Evolutionary conservation across 2,797 vertebrate species (phyloP).

Genomic region (Halcyon chelicuti): DNA sequence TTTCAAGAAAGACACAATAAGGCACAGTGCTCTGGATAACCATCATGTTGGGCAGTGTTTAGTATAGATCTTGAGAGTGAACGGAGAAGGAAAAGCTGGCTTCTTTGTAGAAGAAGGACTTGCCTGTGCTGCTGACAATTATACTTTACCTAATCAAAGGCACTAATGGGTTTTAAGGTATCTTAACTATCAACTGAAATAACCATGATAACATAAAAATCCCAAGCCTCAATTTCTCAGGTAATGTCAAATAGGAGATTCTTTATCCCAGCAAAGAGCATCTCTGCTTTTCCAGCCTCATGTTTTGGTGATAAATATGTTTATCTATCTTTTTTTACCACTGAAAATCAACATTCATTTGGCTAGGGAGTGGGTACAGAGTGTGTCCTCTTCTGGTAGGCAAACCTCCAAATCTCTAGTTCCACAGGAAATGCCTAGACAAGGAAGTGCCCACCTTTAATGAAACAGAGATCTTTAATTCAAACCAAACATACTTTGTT

Average conservation of each 20-base stretch:
- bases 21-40: neutral
- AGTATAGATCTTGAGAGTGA: neutral
- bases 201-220: neutral
- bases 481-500: neutral
- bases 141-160: neutral
- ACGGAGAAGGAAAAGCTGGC: neutral
- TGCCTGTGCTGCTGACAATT: neutral
- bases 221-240: neutral
- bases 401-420: neutral
- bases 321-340: neutral
- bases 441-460: neutral
- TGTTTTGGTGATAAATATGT: neutral
- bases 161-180: neutral
- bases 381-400: neutral
- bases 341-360: neutral
- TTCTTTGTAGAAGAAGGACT: neutral
- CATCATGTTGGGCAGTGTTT: rapidly evolving
- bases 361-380: neutral
- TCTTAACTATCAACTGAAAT: neutral
- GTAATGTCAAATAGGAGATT: neutral
- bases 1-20: neutral
- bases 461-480: neutral
- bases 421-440: neutral
- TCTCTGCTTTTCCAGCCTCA: neutral
- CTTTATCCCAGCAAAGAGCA: neutral